Percentiles rank a stretch among this genome's conserved stretches.
Evolutionary conservation across 2,888 invertebrate genomes (phyloP).

Genomic region (Tortricodes alternella): DNA sequence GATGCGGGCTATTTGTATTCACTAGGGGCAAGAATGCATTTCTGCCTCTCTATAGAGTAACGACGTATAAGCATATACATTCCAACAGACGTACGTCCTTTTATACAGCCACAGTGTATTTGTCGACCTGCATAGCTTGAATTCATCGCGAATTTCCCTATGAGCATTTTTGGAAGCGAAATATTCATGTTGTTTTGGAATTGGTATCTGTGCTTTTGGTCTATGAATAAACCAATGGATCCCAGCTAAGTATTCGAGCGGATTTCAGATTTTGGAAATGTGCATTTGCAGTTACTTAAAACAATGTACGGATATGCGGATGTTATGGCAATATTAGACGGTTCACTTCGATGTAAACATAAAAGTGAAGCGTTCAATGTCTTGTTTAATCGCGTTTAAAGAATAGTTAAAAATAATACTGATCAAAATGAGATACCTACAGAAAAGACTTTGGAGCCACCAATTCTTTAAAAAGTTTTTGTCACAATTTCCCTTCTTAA

Average conservation of each 20-base stretch:
- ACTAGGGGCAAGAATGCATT: conserved; percentile 42
- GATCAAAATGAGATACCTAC: no score
- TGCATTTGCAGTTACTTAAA: no score
- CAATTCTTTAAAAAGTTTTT: no score
- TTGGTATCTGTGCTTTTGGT: conserved; percentile 33
- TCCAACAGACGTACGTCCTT: not conserved
- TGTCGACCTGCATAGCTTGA: conserved; percentile 44
- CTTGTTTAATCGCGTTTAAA: no score
- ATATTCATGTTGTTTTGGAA: conserved; percentile 41
- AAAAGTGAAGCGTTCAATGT: no score
- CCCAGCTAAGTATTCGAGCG: not conserved
- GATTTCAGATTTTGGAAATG: not conserved
- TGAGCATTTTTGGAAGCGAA: conserved; percentile 37
- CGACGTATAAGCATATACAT: not conserved
- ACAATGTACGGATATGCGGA: no score
- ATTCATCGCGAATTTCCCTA: conserved; percentile 39
- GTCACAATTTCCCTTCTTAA: no score
- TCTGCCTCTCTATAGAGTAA: not conserved
- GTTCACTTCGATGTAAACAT: no score
- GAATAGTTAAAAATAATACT: no score
- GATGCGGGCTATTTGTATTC: conserved; percentile 54
- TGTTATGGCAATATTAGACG: no score
- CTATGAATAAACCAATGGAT: conserved; percentile 31
- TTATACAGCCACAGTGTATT: conserved; percentile 24
- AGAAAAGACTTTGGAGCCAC: no score